phyloP scores from a whole-genome alignment of 2,888 invertebrate species.

The Syrista parreyssii region DNA sequence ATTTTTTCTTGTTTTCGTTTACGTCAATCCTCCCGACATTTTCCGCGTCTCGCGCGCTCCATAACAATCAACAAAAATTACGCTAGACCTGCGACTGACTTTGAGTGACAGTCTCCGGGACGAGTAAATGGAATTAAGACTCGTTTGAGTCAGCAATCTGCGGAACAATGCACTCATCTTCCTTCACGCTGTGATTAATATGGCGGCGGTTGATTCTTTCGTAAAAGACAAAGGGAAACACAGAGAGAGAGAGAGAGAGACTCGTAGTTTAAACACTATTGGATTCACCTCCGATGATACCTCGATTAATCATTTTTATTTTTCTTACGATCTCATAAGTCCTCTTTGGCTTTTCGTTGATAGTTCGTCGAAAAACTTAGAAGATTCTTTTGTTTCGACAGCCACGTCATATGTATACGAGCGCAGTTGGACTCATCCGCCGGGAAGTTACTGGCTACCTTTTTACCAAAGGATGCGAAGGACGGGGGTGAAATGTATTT shows the following conservation, averaged over 20 bases:
- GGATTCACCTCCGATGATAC: neutral
- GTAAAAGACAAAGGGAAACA: neutral
- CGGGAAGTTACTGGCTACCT: neutral
- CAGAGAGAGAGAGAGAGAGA: neutral
- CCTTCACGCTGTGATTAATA: neutral
- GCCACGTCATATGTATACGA: neutral
- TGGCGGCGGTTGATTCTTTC: neutral
- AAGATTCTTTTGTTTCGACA: slow-evolving; percentile 1
- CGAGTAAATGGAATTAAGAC: neutral
- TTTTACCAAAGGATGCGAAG: neutral
- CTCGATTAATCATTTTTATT: neutral
- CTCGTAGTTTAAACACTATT: neutral
- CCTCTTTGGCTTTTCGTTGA: neutral
- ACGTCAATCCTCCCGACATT: neutral
- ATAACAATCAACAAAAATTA: neutral
- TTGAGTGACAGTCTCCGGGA: neutral
- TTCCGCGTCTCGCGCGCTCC: neutral
- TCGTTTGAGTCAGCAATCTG: neutral
- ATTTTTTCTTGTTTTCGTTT: neutral
- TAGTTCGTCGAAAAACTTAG: neutral
- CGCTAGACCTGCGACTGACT: neutral
- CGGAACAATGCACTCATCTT: neutral
- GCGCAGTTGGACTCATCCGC: neutral
- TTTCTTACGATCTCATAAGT: neutral
- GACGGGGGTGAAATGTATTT: neutral